Evolutionary conservation across 1,140 invertebrate species (phyloP), one percentile per base, ranked within the genome.

Genomic region (Euborellia annulipes): DNA sequence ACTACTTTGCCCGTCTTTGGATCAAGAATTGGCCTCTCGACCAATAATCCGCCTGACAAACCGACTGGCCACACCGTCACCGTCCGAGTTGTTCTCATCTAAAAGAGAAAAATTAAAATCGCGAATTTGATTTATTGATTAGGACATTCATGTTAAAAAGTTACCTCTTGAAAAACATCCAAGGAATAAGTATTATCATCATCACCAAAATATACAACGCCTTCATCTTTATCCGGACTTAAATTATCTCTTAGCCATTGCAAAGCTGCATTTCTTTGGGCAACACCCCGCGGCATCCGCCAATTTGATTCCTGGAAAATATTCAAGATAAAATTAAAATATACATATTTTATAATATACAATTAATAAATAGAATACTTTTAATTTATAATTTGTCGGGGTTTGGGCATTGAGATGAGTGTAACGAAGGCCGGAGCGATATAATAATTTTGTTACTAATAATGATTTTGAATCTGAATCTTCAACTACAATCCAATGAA

Each of bases 51-150:
- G 16, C 89, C 90, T 1, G 94, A 91, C 3, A 98, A 67, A 32
- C 91, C 95, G 1, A 98, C 95, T 0, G 95, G 94, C 94, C 94
- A 98, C 3, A 97, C 85, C 2, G 91, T 89, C 7, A 96, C 91
- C 61, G 75, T 83, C 53, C 80, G 75, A 4, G 91, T 82, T 56
- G 76, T 76, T 20, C 57, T 45, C 55, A 61, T 61, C 74, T 77
- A 60, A 36, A 66, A 61, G n/a, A n/a, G n/a, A n/a, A n/a, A n/a
- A n/a, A n/a, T n/a, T n/a, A n/a, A n/a, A n/a, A n/a, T n/a, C n/a
- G n/a, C n/a, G n/a, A n/a, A n/a, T n/a, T n/a, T n/a, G n/a, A n/a
- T n/a, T n/a, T n/a, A n/a, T n/a, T n/a, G n/a, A n/a, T n/a, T n/a
- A n/a, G n/a, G 13, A 36, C 32, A 48, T 6, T 4, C 19, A 37